Percentiles rank a stretch among this genome's conserved stretches.
Evolutionary conservation across 1,140 invertebrate genomes (phyloP).

Genomic region (Hydropsyche tenuis): DNA sequence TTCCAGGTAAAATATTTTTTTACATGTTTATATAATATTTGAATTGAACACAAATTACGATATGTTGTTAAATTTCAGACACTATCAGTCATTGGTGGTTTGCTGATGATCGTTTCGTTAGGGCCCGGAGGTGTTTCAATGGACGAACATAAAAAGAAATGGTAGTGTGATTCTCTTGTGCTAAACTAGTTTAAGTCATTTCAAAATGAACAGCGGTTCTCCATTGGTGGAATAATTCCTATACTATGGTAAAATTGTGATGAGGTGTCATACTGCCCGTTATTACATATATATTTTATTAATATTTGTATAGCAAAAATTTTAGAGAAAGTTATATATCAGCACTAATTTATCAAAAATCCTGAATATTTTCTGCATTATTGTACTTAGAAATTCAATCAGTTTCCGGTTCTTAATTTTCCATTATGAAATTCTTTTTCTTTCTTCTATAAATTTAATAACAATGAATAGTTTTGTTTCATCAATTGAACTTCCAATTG

Average conservation of each 20-base stretch:
- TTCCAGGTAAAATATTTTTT: constrained; percentile 81
- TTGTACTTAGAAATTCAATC: too few relatives aligned
- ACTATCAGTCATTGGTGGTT: constrained; percentile 96
- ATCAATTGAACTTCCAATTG: too few relatives aligned
- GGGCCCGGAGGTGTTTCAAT: constrained; percentile 98
- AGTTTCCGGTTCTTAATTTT: too few relatives aligned
- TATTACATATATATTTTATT: constrained; percentile 16
- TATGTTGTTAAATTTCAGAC: constrained; percentile 74
- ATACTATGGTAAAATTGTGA: constrained; percentile 28
- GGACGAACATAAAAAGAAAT: constrained; percentile 99
- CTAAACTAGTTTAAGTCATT: constrained; percentile 35
- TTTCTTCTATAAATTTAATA: too few relatives aligned
- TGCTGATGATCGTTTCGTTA: constrained; percentile 98
- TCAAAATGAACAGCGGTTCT: background rate
- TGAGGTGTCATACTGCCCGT: constrained; percentile 19
- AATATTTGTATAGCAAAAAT: constrained; percentile 29
- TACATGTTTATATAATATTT: constrained; percentile 19
- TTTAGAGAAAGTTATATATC: too few relatives aligned
- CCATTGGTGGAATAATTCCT: constrained; percentile 22
- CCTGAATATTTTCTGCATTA: too few relatives aligned
- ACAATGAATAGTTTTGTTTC: too few relatives aligned
- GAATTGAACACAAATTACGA: constrained; percentile 14
- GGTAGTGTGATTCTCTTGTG: constrained; percentile 67
- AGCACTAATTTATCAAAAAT: too few relatives aligned
- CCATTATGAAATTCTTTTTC: too few relatives aligned